Percentiles rank a stretch among this genome's conserved stretches.
Conservation (phyloP, 2,797 vertebrate genomes). For the Taeniopygia guttata region DNA sequence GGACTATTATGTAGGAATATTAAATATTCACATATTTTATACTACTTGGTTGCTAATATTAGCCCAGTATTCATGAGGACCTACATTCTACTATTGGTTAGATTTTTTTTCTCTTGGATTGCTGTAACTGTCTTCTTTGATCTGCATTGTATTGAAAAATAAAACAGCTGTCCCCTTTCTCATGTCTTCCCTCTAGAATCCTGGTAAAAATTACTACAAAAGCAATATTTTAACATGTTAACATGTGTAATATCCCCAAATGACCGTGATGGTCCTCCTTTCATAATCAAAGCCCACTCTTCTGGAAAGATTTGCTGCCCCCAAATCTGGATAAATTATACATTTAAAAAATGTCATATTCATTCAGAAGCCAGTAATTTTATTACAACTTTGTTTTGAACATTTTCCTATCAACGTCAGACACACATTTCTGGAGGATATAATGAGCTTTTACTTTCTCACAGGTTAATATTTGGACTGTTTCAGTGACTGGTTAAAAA, state of each 20-base stretch:
- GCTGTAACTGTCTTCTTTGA: not conserved
- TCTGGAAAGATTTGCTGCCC: not conserved
- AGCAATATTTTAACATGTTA: not conserved
- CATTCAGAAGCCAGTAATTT: not conserved
- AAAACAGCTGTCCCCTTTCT: not conserved
- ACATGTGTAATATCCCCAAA: not conserved
- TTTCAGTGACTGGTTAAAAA: not conserved
- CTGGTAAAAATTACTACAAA: not conserved
- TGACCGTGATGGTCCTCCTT: not conserved
- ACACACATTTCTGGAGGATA: not conserved
- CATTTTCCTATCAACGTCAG: not conserved
- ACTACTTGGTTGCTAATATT: slow-evolving; percentile 43
- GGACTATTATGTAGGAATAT: slow-evolving; percentile 14
- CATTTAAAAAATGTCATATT: not conserved
- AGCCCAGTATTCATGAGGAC: slow-evolving; percentile 26
- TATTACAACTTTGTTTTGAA: not conserved
- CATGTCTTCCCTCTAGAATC: not conserved
- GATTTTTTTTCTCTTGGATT: not conserved
- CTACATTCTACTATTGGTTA: not conserved
- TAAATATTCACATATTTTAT: slow-evolving; percentile 58
- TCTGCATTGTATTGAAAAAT: not conserved
- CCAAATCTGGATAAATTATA: not conserved
- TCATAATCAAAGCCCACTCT: not conserved
- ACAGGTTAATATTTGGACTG: not conserved
- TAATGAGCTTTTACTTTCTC: not conserved